Conservation (phyloP, 2,113 vertebrate species). For the Labeo catla region DNA sequence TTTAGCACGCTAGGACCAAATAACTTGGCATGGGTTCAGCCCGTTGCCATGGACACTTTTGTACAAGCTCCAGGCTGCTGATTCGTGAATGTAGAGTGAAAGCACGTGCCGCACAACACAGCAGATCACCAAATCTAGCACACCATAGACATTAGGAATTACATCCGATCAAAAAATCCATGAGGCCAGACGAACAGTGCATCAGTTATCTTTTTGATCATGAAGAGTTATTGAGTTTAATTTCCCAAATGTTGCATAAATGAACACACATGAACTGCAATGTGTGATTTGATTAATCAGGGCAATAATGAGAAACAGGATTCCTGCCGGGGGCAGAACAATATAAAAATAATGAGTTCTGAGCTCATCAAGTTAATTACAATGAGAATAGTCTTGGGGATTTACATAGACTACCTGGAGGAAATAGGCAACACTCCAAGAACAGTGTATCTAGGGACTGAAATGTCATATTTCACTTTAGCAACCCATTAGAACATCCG, state of each 20-base stretch:
- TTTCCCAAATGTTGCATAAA: slow-evolving; percentile 7
- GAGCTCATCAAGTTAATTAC: slow-evolving; percentile 34
- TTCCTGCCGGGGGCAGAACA: neutral
- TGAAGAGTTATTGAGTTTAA: neutral
- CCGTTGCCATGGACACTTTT: slow-evolving; percentile 74
- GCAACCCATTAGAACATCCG: neutral
- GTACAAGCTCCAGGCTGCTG: slow-evolving; percentile 55
- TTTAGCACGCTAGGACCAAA: slow-evolving; percentile 67
- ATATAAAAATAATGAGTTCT: slow-evolving; percentile 27
- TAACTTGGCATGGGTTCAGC: slow-evolving; percentile 60
- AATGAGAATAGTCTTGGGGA: neutral
- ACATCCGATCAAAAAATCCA: neutral
- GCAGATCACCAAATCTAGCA: slow-evolving; percentile 18
- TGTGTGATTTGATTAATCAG: slow-evolving; percentile 5
- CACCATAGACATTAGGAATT: neutral
- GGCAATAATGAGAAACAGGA: slow-evolving; percentile 24
- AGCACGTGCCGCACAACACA: slow-evolving; percentile 19
- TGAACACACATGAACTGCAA: neutral
- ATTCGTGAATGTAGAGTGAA: slow-evolving; percentile 49
- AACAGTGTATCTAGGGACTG: neutral
- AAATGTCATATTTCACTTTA: neutral
- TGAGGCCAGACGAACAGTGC: neutral
- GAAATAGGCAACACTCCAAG: neutral
- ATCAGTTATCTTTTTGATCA: neutral
- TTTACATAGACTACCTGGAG: neutral